phyloP scores from a whole-genome alignment of 2,888 invertebrate species.

The Laothoe populi region DNA sequence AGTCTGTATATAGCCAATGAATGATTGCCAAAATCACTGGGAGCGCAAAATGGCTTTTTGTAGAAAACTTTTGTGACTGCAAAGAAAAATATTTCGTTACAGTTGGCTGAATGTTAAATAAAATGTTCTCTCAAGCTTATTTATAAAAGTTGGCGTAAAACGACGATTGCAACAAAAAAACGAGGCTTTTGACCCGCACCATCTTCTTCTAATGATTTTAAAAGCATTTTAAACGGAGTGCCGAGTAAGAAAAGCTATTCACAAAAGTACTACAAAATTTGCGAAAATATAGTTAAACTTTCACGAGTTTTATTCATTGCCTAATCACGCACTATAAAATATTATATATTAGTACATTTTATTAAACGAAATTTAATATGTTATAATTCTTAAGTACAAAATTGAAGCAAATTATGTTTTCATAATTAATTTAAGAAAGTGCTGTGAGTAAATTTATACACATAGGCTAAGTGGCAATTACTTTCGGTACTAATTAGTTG shows the following conservation, averaged over 20 bases:
- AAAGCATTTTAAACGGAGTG: conserved; percentile 1
- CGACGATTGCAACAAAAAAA: conserved; percentile 8
- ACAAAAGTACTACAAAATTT: too few relatives aligned
- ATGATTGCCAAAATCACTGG: conserved; percentile 81
- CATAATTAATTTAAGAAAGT: too few relatives aligned
- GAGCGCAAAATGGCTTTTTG: conserved; percentile 85
- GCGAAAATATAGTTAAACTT: too few relatives aligned
- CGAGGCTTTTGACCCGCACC: conserved; percentile 3
- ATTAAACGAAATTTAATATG: too few relatives aligned
- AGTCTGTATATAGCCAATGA: conserved; percentile 85
- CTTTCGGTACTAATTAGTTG: too few relatives aligned
- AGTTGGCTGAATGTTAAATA: conserved; percentile 7
- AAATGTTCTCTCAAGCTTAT: not conserved
- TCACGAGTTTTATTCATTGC: not conserved
- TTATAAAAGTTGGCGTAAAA: not conserved
- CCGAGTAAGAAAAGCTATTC: not conserved
- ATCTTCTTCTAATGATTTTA: not conserved
- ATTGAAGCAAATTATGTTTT: too few relatives aligned
- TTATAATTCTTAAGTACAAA: too few relatives aligned
- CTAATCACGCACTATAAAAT: too few relatives aligned
- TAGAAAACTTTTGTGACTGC: conserved; percentile 73
- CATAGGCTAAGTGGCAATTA: too few relatives aligned
- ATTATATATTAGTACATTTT: too few relatives aligned
- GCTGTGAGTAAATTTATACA: too few relatives aligned
- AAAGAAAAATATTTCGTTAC: conserved; percentile 42